Evolutionary conservation across 1,140 invertebrate species (phyloP).

Genomic region (Heliconius nattereri): DNA sequence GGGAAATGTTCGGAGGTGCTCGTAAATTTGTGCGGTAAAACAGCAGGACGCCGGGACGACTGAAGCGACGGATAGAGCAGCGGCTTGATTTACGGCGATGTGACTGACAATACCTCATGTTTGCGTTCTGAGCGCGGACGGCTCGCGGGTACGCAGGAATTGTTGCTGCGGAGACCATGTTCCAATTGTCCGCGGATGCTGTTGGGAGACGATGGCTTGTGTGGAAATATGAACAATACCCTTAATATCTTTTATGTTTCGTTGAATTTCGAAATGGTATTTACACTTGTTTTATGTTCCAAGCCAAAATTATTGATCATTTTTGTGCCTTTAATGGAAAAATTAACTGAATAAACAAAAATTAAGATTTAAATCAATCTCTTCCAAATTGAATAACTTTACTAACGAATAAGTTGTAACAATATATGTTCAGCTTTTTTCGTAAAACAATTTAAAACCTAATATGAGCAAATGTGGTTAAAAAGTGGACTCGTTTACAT

Average conservation of each 20-base stretch:
- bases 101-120: constrained; percentile 58
- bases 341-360: too few relatives aligned
- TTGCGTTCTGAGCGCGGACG: constrained; percentile 39
- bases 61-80: constrained; percentile 71
- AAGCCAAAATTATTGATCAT: too few relatives aligned
- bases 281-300: too few relatives aligned
- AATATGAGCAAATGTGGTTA: not conserved
- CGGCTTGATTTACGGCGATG: constrained; percentile 65
- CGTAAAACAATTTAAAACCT: not conserved
- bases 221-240: constrained; percentile 12
- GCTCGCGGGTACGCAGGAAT: constrained; percentile 41
- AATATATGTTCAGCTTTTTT: not conserved
- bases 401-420: not conserved
- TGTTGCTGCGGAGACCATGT: constrained; percentile 36
- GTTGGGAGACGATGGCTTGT: constrained; percentile 24
- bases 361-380: too few relatives aligned
- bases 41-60: constrained; percentile 67
- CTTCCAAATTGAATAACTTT: not conserved
- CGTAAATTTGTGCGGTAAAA: constrained; percentile 78
- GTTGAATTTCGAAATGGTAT: not conserved
- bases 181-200: constrained; percentile 19
- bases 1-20: constrained; percentile 65
- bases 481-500: constrained; percentile 21
- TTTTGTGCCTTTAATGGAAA: too few relatives aligned
- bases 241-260: not conserved